Base-by-base conservation (phyloP, 2,888 invertebrate species). In the Synergus umbraculus region DNA sequence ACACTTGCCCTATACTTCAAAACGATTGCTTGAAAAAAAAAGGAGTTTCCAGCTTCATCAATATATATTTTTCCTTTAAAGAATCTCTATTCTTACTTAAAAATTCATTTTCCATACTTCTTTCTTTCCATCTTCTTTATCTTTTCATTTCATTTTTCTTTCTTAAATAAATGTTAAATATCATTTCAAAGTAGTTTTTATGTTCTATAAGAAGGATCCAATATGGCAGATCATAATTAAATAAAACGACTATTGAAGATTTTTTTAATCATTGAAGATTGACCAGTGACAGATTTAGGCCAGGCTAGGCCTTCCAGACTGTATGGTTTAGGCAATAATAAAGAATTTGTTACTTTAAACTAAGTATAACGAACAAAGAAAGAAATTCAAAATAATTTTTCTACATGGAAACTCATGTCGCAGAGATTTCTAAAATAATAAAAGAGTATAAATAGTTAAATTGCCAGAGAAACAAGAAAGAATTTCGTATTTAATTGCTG, bases 281-380 rank as follows among this genome's bases (percentile, higher is more conserved):
- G 29, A 29, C 29, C 29, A 29, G 22, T 1, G 22, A 29, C 22
- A 29, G 22, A 29, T 29, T 29, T 29, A 1, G 22, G 22, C 22
- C 2, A 29, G 2, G 22, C 22, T 29, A 29, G 22, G 2, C 22
- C 22, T 29, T 29, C 22, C 22, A 29, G 22, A 29, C 22, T 29
- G 22, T 0, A 29, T 29, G 22, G 22, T 29, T 29, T 29, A 29
- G 22, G 9, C 43, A 9, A 66, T 43, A 49, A 69, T 43, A 49
- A 69, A 69, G 15, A 69, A 69, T 69, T 29, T 69, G 29, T 49
- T 69, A 29, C 29, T 49, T 29, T 69, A 69, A 69, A 4, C n/a
- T 12, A 18, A 43, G 66, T 13, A 12, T 63, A 29, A 29, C 29
- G 29, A 29, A 41, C 13, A 13, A 15, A 15, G 15, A 49, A 15